phyloP scores from a whole-genome alignment of 2,888 invertebrate genomes.

The Anodontia alba region DNA sequence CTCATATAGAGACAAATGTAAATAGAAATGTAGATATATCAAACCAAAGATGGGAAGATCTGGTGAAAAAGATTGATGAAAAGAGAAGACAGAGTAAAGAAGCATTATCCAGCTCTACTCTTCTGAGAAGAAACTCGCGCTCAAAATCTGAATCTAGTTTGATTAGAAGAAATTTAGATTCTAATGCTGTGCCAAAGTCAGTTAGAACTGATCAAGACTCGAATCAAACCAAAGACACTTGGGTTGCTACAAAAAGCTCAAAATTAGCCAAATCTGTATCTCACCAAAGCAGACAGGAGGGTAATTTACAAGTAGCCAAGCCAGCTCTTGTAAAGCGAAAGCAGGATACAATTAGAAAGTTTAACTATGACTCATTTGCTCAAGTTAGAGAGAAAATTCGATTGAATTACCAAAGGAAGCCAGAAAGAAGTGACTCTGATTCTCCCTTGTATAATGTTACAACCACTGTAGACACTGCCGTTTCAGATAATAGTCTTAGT shows the following conservation, averaged over 20 bases:
- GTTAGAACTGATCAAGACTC: neutral
- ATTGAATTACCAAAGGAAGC: constrained; percentile 26
- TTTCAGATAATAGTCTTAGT: constrained; percentile 14
- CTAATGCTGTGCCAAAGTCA: neutral
- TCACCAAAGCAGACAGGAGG: neutral
- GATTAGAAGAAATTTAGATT: neutral
- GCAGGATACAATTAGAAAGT: constrained; percentile 53
- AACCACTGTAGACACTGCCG: neutral
- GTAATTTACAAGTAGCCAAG: constrained; percentile 23
- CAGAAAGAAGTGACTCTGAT: constrained; percentile 2
- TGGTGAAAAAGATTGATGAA: constrained; percentile 19
- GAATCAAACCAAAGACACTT: neutral
- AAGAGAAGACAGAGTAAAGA: constrained; percentile 25
- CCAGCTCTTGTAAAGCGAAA: constrained; percentile 47
- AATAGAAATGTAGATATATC: neutral
- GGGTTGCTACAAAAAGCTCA: neutral
- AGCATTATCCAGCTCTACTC: neutral
- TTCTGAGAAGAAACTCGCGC: neutral
- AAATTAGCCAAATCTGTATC: neutral
- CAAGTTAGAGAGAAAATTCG: constrained; percentile 46
- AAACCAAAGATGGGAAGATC: neutral
- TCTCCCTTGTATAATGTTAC: neutral
- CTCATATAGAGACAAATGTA: neutral
- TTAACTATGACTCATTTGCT: constrained; percentile 36
- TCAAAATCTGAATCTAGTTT: constrained; percentile 49